phyloP scores from a whole-genome alignment of 2,113 vertebrate genomes.

The Dicrurus megarhynchus region DNA sequence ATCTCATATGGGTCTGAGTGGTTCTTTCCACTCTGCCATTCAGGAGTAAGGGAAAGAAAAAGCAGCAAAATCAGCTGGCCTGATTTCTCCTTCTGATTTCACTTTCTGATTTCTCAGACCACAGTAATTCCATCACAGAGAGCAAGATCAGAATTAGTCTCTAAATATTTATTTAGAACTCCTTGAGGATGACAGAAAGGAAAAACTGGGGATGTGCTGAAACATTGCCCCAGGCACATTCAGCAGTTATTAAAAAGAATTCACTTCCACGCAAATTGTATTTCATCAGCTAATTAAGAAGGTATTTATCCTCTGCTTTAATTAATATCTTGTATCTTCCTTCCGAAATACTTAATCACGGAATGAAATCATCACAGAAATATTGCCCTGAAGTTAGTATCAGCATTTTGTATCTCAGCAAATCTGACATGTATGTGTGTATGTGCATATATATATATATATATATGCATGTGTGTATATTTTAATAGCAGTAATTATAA shows the following conservation, averaged over 20 bases:
- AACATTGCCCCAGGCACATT: not conserved
- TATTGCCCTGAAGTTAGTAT: slow-evolving; percentile 66
- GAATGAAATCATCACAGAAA: slow-evolving; percentile 73
- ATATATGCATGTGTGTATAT: not conserved
- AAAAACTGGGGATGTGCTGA: not conserved
- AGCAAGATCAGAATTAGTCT: not conserved
- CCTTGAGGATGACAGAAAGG: slow-evolving; percentile 1
- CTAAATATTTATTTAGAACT: slow-evolving; percentile 34
- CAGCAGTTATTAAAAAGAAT: slow-evolving; percentile 51
- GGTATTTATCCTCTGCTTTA: slow-evolving; percentile 70
- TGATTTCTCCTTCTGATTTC: not conserved
- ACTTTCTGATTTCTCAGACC: not conserved
- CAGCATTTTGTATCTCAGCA: slow-evolving; percentile 69
- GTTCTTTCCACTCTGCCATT: not conserved
- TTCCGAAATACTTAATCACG: slow-evolving; percentile 73
- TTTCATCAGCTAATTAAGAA: slow-evolving; percentile 75
- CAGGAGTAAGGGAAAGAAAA: not conserved
- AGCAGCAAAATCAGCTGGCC: not conserved
- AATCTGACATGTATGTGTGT: slow-evolving; percentile 64
- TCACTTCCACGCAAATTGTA: slow-evolving; percentile 71
- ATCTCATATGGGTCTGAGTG: not conserved
- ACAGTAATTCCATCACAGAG: not conserved
- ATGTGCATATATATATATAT: not conserved
- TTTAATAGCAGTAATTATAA: slow-evolving; percentile 81
- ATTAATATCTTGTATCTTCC: slow-evolving; percentile 76